These are phyloP conservation scores for Cheilinus undulatus DNA, from an alignment of 2,113 vertebrate genomes.

Conservation along the genomic window DNA sequence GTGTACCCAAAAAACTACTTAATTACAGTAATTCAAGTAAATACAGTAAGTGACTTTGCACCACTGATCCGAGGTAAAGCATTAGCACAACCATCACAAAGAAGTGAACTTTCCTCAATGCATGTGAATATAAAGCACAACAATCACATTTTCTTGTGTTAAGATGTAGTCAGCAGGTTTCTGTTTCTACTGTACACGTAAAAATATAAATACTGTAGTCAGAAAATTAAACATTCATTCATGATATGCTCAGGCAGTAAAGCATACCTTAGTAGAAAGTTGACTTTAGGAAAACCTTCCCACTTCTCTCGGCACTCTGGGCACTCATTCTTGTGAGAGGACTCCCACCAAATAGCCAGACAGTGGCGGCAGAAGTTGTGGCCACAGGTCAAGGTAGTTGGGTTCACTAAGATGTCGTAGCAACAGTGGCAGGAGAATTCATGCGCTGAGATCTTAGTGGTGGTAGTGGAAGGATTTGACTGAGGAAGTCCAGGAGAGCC, in stretches of 20 bases:
- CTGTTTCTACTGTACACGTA: neutral
- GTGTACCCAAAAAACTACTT: too few relatives aligned
- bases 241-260: conserved; percentile 3
- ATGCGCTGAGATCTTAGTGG: conserved; percentile 80
- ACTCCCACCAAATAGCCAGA: conserved; percentile 93
- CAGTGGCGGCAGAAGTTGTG: conserved; percentile 98
- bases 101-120: neutral
- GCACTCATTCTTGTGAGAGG: conserved; percentile 92
- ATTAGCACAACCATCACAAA: neutral
- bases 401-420: conserved; percentile 92
- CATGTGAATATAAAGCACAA: neutral
- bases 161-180: neutral
- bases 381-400: conserved; percentile 95
- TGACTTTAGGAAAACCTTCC: conserved; percentile 96
- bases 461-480: neutral
- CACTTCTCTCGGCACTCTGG: conserved; percentile 95
- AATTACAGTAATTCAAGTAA: too few relatives aligned
- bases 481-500: neutral
- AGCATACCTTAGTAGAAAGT: conserved; percentile 92
- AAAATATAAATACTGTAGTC: neutral
- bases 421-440: conserved; percentile 96
- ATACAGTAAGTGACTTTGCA: too few relatives aligned
- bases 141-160: neutral
- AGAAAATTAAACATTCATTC: conserved; percentile 18
- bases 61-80: neutral